A percentile compares a stretch with the other conserved stretches of the same genome.
Conservation (phyloP, 2,888 invertebrate species). For the Charanyca ferruginea region DNA sequence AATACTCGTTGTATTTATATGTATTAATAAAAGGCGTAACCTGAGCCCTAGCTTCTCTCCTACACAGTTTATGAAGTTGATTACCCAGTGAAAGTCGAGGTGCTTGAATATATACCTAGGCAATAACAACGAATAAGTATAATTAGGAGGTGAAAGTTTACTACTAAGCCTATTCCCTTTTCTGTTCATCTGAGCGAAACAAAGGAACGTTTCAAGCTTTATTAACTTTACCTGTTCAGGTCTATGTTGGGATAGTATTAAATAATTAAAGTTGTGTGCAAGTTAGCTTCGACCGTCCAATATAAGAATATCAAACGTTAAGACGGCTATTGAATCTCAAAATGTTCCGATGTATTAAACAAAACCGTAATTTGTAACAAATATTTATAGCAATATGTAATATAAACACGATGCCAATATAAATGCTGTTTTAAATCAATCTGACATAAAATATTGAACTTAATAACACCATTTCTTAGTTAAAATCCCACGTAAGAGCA, state of each 20-base stretch:
- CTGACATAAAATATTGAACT: slow-evolving; percentile 65
- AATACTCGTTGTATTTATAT: slow-evolving; percentile 50
- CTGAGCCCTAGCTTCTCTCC: slow-evolving; percentile 44
- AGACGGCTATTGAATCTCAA: slow-evolving; percentile 33
- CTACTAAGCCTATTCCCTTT: slow-evolving; percentile 49
- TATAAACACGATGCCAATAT: slow-evolving; percentile 60
- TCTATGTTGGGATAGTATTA: slow-evolving; percentile 2
- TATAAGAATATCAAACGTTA: slow-evolving; percentile 53
- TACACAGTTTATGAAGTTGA: slow-evolving; percentile 59
- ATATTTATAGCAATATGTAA: slow-evolving; percentile 43
- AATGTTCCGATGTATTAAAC: slow-evolving; percentile 46
- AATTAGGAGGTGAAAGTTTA: slow-evolving; percentile 61
- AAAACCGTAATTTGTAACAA: slow-evolving; percentile 44
- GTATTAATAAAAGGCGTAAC: slow-evolving; percentile 50
- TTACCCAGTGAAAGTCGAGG: slow-evolving; percentile 59
- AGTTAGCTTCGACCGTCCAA: background rate
- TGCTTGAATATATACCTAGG: slow-evolving; percentile 39
- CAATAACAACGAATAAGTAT: slow-evolving; percentile 50
- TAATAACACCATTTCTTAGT: slow-evolving; percentile 63
- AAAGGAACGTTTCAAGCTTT: slow-evolving; percentile 37
- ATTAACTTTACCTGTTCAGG: slow-evolving; percentile 8
- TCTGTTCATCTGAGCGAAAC: slow-evolving; percentile 37
- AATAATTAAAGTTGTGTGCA: slow-evolving; percentile 4
- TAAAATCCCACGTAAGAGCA: slow-evolving; percentile 70
- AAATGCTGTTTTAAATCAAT: slow-evolving; percentile 67